Conservation (phyloP, 2,113 vertebrate genomes). For the Anguilla rostrata region DNA sequence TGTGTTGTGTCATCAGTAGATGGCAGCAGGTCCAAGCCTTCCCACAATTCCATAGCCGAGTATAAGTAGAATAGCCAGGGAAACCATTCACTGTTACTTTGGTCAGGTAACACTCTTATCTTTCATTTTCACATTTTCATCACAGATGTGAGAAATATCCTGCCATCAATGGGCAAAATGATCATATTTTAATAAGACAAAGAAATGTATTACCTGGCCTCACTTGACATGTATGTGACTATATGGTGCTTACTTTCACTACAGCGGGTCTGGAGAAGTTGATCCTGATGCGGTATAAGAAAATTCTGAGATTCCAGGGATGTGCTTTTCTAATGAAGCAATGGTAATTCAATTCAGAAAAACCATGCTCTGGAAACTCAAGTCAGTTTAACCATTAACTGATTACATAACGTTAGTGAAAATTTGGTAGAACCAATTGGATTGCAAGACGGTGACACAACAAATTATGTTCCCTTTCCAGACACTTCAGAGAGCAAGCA, state of each 20-base stretch:
- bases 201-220: neutral
- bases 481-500: neutral
- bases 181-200: neutral
- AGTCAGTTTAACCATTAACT: neutral
- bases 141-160: no score
- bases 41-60: neutral
- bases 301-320: no score
- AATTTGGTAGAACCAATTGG: neutral
- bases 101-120: no score
- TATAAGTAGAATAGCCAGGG: neutral
- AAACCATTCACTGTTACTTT: neutral
- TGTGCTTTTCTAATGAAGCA: no score
- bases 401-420: neutral
- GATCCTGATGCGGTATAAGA: no score
- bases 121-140: neutral
- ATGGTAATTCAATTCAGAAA: no score
- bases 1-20: constrained; percentile 43
- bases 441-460: neutral
- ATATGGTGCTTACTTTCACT: no score
- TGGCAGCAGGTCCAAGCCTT: constrained; percentile 33
- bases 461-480: neutral
- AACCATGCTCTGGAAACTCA: no score
- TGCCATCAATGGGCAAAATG: neutral
- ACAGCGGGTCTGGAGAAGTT: no score
- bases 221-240: no score